Evolutionary conservation across 2,113 vertebrate species (phyloP).

Genomic region (Callocephalon fimbriatum): DNA sequence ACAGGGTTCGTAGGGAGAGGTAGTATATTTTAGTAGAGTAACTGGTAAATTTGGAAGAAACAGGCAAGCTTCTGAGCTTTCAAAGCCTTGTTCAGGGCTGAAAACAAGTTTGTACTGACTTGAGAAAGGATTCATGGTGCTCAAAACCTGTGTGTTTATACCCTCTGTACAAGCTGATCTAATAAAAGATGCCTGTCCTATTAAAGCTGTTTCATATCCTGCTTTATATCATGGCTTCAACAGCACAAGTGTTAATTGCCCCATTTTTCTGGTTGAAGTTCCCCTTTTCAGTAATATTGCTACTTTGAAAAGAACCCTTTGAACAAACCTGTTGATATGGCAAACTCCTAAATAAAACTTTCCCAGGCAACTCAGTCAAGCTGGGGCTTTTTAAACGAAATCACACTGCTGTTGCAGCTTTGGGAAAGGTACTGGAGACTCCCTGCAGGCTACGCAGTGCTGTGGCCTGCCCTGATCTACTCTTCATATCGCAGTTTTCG

Average conservation of each 20-base stretch:
- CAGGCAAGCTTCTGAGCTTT: not conserved
- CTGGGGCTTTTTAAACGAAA: not conserved
- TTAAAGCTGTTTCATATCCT: not conserved
- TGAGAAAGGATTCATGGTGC: not conserved
- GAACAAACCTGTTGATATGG: not conserved
- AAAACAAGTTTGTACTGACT: not conserved
- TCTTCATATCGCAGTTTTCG: not conserved
- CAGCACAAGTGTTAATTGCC: not conserved
- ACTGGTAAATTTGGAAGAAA: not conserved
- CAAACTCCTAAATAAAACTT: not conserved
- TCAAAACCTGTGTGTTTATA: not conserved
- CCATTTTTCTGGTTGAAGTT: conserved; percentile 8
- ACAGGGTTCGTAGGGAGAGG: not conserved
- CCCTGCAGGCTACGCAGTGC: not conserved
- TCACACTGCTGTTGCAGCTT: not conserved
- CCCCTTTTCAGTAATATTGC: not conserved
- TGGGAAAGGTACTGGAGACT: not conserved
- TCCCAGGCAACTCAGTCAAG: not conserved
- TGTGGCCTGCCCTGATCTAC: not conserved
- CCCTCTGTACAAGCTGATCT: not conserved
- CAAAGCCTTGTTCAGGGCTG: not conserved
- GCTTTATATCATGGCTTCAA: not conserved
- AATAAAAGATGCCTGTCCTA: not conserved
- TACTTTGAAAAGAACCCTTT: not conserved
- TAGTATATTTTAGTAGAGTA: not conserved